Conservation (phyloP, 2,113 vertebrate species). For the Morone saxatilis region DNA sequence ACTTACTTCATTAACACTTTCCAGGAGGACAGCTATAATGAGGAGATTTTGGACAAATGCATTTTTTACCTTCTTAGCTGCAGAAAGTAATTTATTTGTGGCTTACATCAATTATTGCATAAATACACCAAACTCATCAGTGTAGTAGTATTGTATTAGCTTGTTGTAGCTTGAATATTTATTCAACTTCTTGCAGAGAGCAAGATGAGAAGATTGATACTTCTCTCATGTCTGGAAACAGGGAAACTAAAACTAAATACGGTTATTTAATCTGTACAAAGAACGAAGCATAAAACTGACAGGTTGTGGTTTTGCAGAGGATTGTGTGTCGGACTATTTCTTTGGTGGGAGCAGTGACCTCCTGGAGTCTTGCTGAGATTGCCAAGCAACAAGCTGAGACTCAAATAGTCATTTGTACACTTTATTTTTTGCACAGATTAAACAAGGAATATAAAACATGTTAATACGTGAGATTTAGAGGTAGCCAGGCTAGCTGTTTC, state of each 20-base stretch:
- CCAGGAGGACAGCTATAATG: slow-evolving; percentile 36
- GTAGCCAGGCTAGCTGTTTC: not conserved
- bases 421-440: too few species aligned
- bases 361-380: slow-evolving; percentile 21
- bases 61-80: not conserved
- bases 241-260: not conserved
- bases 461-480: too few species aligned
- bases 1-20: slow-evolving; percentile 47
- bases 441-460: too few species aligned
- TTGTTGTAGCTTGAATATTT: not conserved
- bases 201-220: not conserved
- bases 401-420: too few species aligned
- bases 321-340: too few species aligned
- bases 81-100: not conserved
- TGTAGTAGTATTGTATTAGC: not conserved
- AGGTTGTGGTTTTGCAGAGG: too few species aligned
- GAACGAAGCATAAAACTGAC: too few species aligned
- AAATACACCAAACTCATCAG: not conserved
- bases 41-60: slow-evolving; percentile 29
- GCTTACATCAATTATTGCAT: slow-evolving; percentile 6
- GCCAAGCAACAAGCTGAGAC: not conserved
- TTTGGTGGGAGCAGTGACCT: not conserved
- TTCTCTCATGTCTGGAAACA: not conserved
- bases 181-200: not conserved
- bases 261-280: too few species aligned